Evolutionary conservation across 1,140 invertebrate species (phyloP).

Genomic region (Drosophila bocki): DNA sequence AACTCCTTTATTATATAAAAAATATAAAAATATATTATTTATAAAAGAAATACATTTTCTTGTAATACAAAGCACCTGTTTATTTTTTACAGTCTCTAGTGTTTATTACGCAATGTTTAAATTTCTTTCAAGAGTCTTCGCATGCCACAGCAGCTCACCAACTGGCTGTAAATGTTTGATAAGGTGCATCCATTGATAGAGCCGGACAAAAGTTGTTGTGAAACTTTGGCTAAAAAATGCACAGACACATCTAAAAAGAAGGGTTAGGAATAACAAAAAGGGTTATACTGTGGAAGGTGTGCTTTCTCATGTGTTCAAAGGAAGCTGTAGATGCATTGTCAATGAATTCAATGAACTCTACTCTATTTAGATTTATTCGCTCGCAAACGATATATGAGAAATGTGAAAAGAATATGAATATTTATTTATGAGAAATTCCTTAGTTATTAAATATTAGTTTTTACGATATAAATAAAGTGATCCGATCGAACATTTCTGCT

Average conservation of each 20-base stretch:
- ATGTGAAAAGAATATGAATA: constrained; percentile 10
- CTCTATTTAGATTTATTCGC: constrained; percentile 2
- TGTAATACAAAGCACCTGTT: background rate
- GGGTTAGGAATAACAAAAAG: background rate
- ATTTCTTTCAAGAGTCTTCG: constrained; percentile 26
- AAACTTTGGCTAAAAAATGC: constrained; percentile 26
- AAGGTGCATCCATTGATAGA: constrained; percentile 65
- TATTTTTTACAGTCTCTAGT: background rate
- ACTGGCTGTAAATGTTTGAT: constrained; percentile 72
- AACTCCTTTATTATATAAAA: background rate
- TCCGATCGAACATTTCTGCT: background rate
- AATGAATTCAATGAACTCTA: constrained; percentile 23
- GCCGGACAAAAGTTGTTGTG: constrained; percentile 42
- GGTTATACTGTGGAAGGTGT: constrained; percentile 11
- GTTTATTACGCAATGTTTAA: constrained; percentile 52
- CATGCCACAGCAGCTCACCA: constrained; percentile 44
- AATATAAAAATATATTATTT: background rate
- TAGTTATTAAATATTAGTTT: too few species aligned
- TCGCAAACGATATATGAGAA: background rate
- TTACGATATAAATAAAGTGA: background rate
- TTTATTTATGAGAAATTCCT: background rate
- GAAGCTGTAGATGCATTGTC: constrained; percentile 17
- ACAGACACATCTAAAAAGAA: background rate
- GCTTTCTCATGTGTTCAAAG: constrained; percentile 29
- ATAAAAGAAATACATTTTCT: background rate